Evolutionary conservation across 2,113 vertebrate genomes (phyloP).

Genomic region (Syngnathus scovelli): DNA sequence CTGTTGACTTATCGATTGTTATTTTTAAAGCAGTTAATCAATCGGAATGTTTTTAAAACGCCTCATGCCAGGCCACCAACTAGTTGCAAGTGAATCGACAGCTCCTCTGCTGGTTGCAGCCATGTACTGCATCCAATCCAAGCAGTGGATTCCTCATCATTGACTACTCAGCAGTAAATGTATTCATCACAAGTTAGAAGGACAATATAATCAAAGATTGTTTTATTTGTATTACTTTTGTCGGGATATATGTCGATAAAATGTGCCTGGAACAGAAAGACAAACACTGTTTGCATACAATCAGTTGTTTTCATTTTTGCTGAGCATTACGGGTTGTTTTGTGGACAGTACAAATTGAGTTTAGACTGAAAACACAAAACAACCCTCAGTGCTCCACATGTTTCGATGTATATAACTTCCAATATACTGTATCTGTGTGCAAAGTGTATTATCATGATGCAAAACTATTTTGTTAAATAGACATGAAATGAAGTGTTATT

Average conservation of each 20-base stretch:
- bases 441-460: slow-evolving; percentile 77
- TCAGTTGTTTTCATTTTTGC: slow-evolving; percentile 74
- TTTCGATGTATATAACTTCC: slow-evolving; percentile 70
- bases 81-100: not conserved
- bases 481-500: slow-evolving; percentile 82
- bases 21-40: not conserved
- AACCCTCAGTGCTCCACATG: slow-evolving; percentile 57
- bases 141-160: not conserved
- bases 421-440: slow-evolving; percentile 61
- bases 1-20: not conserved
- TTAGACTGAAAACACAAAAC: slow-evolving; percentile 26
- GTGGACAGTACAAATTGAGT: not conserved
- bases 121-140: not conserved
- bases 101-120: not conserved
- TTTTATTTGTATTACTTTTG: slow-evolving; percentile 46
- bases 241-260: slow-evolving; percentile 77
- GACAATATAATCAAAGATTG: not conserved
- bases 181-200: not conserved
- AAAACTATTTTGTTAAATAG: slow-evolving; percentile 98
- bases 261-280: slow-evolving; percentile 86
- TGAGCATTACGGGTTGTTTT: slow-evolving; percentile 59
- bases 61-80: not conserved
- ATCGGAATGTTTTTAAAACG: not conserved
- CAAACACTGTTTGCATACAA: slow-evolving; percentile 77
- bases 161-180: not conserved